Conservation (phyloP, 2,797 vertebrate species). For the Poecilia wingei region DNA sequence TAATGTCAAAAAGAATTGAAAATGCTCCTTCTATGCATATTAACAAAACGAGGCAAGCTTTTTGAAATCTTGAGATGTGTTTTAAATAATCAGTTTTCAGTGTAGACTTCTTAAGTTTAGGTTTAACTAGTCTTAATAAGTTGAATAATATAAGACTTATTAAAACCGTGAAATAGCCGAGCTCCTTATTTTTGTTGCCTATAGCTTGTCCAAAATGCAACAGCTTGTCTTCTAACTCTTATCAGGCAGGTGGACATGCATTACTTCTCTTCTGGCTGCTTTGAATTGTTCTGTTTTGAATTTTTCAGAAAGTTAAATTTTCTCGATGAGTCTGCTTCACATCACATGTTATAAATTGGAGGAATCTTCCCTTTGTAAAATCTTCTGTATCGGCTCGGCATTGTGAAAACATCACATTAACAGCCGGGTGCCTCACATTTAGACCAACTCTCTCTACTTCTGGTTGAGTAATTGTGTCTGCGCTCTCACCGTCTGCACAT, state of each 20-base stretch:
- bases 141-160: not conserved
- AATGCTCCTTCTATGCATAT: not conserved
- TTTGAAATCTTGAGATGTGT: not conserved
- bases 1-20: not conserved
- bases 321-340: conserved; percentile 11
- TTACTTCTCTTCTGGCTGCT: not conserved
- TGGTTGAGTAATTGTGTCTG: conserved; percentile 35
- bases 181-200: not conserved
- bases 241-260: not conserved
- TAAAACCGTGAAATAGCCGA: not conserved
- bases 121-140: not conserved
- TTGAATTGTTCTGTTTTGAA: not conserved
- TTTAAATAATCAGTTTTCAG: not conserved
- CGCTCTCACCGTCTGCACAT: conserved; percentile 40
- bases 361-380: conserved; percentile 7
- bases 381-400: conserved; percentile 14
- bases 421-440: conserved; percentile 20
- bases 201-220: not conserved
- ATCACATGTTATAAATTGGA: conserved; percentile 11
- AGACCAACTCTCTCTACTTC: conserved; percentile 26
- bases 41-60: not conserved
- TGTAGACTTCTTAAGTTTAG: not conserved
- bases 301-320: not conserved
- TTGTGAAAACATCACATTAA: conserved; percentile 36
- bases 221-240: not conserved